Percentiles rank a stretch among this genome's conserved stretches.
Evolutionary conservation across 2,797 vertebrate species (phyloP).

Genomic region (Liasis olivaceus): DNA sequence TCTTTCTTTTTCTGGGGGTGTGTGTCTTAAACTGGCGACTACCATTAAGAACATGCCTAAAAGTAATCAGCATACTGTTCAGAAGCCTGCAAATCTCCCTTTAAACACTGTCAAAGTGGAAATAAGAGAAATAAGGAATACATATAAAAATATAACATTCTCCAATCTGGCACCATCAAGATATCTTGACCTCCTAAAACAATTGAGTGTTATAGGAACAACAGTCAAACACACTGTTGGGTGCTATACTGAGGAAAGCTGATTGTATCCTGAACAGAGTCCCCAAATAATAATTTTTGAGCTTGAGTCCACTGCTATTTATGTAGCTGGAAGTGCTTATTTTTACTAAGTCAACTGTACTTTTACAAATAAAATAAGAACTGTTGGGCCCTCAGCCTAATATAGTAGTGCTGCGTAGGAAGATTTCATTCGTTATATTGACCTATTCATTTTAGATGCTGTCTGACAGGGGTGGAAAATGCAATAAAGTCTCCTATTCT

Average conservation of each 20-base stretch:
- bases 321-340: background rate
- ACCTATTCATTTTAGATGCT: background rate
- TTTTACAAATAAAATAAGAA: background rate
- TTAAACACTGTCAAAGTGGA: background rate
- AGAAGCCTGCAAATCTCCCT: background rate
- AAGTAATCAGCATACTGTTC: background rate
- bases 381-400: background rate
- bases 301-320: background rate
- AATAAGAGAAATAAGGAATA: background rate
- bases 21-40: background rate
- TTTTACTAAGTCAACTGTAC: background rate
- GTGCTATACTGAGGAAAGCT: background rate
- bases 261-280: background rate
- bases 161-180: background rate
- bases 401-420: background rate
- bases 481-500: background rate
- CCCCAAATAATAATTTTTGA: background rate
- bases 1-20: background rate
- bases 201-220: background rate
- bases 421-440: background rate
- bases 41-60: background rate
- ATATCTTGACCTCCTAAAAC: background rate
- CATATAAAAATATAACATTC: background rate
- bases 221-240: background rate
- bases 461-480: background rate